phyloP scores from a whole-genome alignment of 2,888 invertebrate species.

The Melinopterus prodromus region DNA sequence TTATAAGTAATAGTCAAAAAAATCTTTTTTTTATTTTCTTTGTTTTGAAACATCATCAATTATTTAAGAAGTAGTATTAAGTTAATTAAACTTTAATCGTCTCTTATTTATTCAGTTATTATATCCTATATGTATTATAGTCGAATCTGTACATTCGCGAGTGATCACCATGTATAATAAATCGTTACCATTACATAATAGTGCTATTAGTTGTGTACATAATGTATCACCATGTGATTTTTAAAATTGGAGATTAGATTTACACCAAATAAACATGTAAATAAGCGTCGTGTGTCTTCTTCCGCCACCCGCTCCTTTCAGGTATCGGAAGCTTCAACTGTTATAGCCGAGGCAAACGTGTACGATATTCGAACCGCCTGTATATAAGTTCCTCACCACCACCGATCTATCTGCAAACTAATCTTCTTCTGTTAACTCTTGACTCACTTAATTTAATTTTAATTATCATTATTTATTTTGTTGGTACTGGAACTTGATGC shows the following conservation, averaged over 20 bases:
- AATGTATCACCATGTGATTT: too few relatives aligned
- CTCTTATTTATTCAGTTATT: too few relatives aligned
- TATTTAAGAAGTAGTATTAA: too few relatives aligned
- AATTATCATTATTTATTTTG: constrained; percentile 17
- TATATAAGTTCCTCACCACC: not conserved
- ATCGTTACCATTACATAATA: not conserved
- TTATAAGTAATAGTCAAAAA: too few relatives aligned
- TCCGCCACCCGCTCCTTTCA: not conserved
- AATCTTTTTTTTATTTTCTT: too few relatives aligned
- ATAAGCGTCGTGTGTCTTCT: not conserved
- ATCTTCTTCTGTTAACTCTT: constrained; percentile 4
- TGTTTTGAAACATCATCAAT: too few relatives aligned
- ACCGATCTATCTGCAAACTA: constrained; percentile 4
- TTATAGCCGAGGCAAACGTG: not conserved
- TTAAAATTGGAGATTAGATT: not conserved
- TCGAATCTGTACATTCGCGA: too few relatives aligned
- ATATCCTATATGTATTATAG: too few relatives aligned
- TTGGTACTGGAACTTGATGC: constrained; percentile 37
- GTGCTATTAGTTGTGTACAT: too few relatives aligned
- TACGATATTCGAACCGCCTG: not conserved
- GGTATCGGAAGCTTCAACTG: not conserved
- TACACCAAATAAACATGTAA: not conserved
- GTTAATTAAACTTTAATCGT: too few relatives aligned
- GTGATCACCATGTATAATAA: too few relatives aligned
- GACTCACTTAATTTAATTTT: constrained; percentile 18